Base-by-base conservation (phyloP, 2,797 vertebrate genomes). In the Tadarida brasiliensis region DNA sequence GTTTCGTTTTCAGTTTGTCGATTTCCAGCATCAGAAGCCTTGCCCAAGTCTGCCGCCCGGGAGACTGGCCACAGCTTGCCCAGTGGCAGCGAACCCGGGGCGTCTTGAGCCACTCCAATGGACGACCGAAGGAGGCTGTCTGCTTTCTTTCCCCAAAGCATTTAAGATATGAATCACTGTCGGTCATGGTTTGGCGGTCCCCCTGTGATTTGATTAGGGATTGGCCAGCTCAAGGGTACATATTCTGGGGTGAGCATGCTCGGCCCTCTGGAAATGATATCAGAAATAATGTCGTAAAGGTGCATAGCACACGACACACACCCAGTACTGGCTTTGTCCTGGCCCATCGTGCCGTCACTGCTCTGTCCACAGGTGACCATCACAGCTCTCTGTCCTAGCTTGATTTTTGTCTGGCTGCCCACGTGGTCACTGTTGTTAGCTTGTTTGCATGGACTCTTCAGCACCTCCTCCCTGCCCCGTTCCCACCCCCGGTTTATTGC, bases 271-370 rank as follows among this genome's bases (percentile, higher is more conserved):
- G 67, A 73, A n/a, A 10, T 20, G 16, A 54, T 19, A 28, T 2
- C 49, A 86, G 78, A 61, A 76, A 39, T 24, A 54, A n/a, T 20
- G 47, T 61, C 22, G 33, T 7, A 22, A 28, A 39, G n/a, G 28
- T 8, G 19, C 24, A 0, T 0, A 5, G 17, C 33, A 11, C 24
- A 0, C 1, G 1, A 7, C 12, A 9, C 6, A 1, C 16, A 7
- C 24, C 49, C 54, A 9, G 20, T 2, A 0, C 0, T 1, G 10
- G 19, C 51, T 19, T 22, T 47, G 49, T 56, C 39, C 35, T 26
- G 12, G 77, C 15, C 47, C 4, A 5, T 22, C 19, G 9, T 1
- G 8, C 61, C 71, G 7, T 80, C 33, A 2, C 9, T 2, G 82
- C 90, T 80, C 4, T 12, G 8, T 19, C 56, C 28, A 5, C 17